Conservation (phyloP, 2,888 invertebrate species). For the Mylabris sibirica region DNA sequence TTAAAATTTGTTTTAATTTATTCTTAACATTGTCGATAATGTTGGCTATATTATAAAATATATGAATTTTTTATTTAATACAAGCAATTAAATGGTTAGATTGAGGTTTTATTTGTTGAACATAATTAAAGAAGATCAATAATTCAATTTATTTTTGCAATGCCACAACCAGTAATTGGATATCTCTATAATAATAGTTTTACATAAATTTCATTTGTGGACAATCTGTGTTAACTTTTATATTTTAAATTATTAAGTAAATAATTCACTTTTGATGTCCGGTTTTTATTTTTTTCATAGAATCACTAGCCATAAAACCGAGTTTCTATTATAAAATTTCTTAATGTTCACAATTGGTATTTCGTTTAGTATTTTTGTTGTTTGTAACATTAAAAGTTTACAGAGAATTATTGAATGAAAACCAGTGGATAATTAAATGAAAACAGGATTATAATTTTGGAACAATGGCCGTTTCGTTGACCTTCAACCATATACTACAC, state of each 20-base stretch:
- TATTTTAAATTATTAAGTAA: background rate
- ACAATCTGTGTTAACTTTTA: background rate
- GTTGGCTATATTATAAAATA: background rate
- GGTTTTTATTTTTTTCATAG: background rate
- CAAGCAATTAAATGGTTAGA: background rate
- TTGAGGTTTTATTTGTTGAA: background rate
- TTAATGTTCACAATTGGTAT: constrained; percentile 1
- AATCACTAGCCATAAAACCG: background rate
- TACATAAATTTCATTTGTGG: constrained; percentile 5
- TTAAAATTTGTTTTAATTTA: background rate
- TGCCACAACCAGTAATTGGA: background rate
- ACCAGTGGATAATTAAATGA: constrained; percentile 1
- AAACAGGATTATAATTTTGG: constrained; percentile 11
- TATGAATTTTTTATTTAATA: background rate
- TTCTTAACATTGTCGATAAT: background rate
- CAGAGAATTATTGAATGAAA: constrained; percentile 7
- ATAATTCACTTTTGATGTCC: constrained; percentile 3
- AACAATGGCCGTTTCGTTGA: constrained; percentile 2
- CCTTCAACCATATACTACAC: background rate
- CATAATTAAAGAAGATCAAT: background rate
- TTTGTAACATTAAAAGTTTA: constrained; percentile 2
- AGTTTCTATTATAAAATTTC: background rate
- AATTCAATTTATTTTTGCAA: background rate
- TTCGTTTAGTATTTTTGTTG: background rate
- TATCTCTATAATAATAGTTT: background rate